Evolutionary conservation across 2,797 vertebrate genomes (phyloP).

Genomic region (Poeciliopsis paucimaculata): DNA sequence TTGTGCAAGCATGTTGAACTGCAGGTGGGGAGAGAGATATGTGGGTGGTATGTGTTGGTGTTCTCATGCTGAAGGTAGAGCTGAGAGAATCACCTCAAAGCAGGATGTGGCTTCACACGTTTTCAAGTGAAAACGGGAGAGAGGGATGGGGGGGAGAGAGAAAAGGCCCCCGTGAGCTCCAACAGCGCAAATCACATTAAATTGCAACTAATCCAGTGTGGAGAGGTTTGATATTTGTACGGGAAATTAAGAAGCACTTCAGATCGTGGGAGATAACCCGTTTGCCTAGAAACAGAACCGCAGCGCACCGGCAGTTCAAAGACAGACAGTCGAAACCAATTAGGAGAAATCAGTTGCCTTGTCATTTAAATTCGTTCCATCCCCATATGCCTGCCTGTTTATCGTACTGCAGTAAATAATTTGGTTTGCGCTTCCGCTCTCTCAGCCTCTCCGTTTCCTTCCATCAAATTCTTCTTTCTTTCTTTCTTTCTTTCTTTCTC

Average conservation of each 20-base stretch:
- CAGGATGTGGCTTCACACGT: constrained; percentile 23
- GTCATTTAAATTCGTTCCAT: constrained; percentile 78
- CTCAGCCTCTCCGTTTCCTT: constrained; percentile 16
- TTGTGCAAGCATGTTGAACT: constrained; percentile 1
- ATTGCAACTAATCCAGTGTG: constrained; percentile 62
- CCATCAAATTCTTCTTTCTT: neutral
- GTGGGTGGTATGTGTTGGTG: constrained; percentile 52
- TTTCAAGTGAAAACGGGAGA: neutral
- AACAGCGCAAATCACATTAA: constrained; percentile 57
- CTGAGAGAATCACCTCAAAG: constrained; percentile 27
- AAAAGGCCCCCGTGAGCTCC: constrained; percentile 23
- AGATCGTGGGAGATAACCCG: constrained; percentile 60
- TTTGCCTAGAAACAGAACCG: constrained; percentile 54
- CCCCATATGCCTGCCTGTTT: constrained; percentile 58
- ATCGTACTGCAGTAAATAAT: constrained; percentile 65
- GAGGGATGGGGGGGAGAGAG: neutral
- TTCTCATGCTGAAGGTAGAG: constrained; percentile 37
- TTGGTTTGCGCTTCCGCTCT: constrained; percentile 28
- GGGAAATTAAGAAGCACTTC: constrained; percentile 61
- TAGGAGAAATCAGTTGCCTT: constrained; percentile 74
- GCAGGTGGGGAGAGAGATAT: constrained; percentile 34
- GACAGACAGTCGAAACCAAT: constrained; percentile 77
- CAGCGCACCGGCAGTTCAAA: constrained; percentile 67
- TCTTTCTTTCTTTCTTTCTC: neutral
- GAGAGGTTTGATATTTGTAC: constrained; percentile 69